Conservation (phyloP, 2,113 vertebrate species). For the Rhagologus leucostigma region DNA sequence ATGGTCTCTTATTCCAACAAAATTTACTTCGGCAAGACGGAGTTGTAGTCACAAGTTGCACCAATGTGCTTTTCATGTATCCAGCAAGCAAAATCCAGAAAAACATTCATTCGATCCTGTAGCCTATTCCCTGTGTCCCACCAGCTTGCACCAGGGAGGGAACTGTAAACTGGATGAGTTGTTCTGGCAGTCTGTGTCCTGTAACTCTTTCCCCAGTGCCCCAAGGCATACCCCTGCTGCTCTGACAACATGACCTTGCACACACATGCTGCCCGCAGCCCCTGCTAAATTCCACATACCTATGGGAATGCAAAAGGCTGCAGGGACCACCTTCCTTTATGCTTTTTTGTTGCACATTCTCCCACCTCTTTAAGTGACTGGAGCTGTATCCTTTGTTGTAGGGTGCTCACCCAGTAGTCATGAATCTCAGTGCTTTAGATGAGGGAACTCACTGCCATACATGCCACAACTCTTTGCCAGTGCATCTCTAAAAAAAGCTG, state of each 20-base stretch:
- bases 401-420: neutral
- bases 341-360: neutral
- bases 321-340: neutral
- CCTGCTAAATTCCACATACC: neutral
- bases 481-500: neutral
- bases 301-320: neutral
- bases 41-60: neutral
- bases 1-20: neutral
- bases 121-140: neutral
- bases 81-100: neutral
- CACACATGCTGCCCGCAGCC: neutral
- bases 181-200: neutral
- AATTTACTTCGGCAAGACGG: neutral
- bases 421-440: neutral
- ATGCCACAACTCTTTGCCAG: neutral
- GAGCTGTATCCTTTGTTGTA: neutral
- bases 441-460: neutral
- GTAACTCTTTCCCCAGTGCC: neutral
- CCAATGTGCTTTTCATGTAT: rapidly evolving
- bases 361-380: neutral
- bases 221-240: neutral
- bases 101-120: neutral
- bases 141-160: neutral
- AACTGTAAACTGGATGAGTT: neutral
- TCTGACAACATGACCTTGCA: neutral